These are phyloP conservation scores for Holcopasites calliopsidis DNA, from an alignment of 1,140 invertebrate species.

Conservation along the genomic window DNA sequence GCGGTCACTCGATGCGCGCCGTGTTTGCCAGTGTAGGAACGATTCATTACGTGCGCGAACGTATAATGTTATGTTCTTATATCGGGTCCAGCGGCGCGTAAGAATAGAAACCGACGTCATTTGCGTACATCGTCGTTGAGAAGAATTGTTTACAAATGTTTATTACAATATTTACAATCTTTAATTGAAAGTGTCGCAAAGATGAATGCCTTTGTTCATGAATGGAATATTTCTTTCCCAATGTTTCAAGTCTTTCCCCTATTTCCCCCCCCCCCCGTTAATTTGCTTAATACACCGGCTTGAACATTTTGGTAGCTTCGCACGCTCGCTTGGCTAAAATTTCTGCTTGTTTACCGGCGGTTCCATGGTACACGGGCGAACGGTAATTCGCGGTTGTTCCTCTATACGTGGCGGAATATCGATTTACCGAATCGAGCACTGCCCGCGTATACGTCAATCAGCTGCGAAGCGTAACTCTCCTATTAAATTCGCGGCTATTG, in stretches of 20 bases:
- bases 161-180: too few relatives aligned
- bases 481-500: not conserved
- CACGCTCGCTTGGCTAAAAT: not conserved
- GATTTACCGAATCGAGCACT: not conserved
- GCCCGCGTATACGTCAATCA: not conserved
- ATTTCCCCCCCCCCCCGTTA: too few relatives aligned
- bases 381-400: not conserved
- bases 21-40: slow-evolving; percentile 17
- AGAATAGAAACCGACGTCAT: slow-evolving; percentile 46
- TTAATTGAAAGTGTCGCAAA: too few relatives aligned
- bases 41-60: slow-evolving; percentile 40
- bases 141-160: too few relatives aligned
- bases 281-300: too few relatives aligned
- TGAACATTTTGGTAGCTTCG: not conserved
- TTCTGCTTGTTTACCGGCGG: not conserved
- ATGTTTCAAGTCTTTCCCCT: too few relatives aligned
- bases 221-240: not conserved
- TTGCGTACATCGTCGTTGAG: too few relatives aligned
- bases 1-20: slow-evolving; percentile 47
- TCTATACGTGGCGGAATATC: not conserved
- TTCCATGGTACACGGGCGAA: not conserved
- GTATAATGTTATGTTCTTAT: slow-evolving; percentile 37
- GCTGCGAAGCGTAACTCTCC: not conserved
- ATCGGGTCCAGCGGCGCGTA: slow-evolving; percentile 28
- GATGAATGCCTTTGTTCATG: too few relatives aligned